Percentiles rank a stretch among this genome's conserved stretches.
These are phyloP conservation scores for Cephonodes hylas DNA, from an alignment of 2,888 invertebrate genomes.

Conservation along the genomic window DNA sequence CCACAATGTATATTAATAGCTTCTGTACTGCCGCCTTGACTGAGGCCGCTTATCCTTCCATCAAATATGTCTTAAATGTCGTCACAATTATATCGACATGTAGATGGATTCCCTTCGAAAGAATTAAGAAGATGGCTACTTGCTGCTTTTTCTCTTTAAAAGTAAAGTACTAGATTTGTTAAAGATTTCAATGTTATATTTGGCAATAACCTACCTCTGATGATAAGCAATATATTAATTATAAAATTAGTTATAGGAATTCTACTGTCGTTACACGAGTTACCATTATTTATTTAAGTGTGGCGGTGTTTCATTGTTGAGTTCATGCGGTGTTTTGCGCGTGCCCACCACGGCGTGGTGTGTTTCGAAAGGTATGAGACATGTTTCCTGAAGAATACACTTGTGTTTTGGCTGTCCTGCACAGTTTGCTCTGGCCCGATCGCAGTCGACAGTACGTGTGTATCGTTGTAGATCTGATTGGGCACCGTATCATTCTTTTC, in stretches of 20 bases:
- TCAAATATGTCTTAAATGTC: no score
- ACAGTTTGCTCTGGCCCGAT: neutral
- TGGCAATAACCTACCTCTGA: no score
- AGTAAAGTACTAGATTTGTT: no score
- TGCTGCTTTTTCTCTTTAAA: no score
- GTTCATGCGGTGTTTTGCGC: neutral
- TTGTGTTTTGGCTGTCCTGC: neutral
- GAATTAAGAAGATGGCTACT: no score
- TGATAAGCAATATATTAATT: no score
- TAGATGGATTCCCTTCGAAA: no score
- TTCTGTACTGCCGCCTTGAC: no score
- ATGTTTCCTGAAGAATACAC: conserved; percentile 11
- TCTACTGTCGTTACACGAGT: neutral
- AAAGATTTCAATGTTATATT: no score
- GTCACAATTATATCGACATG: no score
- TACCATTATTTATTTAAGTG: neutral
- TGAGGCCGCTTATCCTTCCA: no score
- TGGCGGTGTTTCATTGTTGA: conserved; percentile 1
- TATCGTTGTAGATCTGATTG: conserved; percentile 14
- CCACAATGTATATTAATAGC: no score
- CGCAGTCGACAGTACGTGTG: conserved; percentile 6
- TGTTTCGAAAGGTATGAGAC: neutral
- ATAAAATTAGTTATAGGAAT: neutral
- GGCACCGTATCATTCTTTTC: conserved; percentile 8
- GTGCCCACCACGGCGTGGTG: conserved; percentile 10